These are phyloP conservation scores for Matsumurasca onukii DNA, from an alignment of 1,140 invertebrate genomes.

Conservation along the genomic window DNA sequence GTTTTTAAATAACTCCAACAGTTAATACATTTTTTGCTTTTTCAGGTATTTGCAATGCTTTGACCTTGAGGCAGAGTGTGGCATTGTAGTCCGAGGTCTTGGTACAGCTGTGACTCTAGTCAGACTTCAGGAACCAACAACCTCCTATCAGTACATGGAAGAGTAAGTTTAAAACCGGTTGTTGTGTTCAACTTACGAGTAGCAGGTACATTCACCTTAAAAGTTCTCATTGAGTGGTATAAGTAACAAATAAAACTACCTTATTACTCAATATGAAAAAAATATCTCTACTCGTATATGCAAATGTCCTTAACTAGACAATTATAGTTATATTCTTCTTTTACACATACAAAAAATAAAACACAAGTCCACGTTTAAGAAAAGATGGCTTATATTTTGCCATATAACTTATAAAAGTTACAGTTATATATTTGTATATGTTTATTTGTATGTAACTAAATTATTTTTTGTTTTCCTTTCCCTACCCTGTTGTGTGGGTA, in stretches of 20 bases:
- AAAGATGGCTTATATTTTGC: no score
- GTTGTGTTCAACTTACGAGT: no score
- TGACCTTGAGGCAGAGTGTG: constrained; percentile 95
- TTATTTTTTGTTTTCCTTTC: constrained; percentile 3
- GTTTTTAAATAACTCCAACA: constrained; percentile 30
- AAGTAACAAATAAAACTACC: no score
- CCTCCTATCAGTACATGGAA: constrained; percentile 53
- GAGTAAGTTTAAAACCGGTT: constrained; percentile 59
- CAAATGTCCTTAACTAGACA: no score
- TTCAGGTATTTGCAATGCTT: constrained; percentile 88
- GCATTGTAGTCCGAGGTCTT: constrained; percentile 89
- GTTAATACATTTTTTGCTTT: constrained; percentile 35
- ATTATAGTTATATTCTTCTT: no score
- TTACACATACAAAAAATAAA: no score
- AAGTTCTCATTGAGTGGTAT: not conserved
- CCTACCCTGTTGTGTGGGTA: not conserved
- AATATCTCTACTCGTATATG: no score
- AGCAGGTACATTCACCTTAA: not conserved
- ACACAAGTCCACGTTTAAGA: not conserved
- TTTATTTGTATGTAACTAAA: not conserved
- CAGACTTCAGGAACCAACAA: constrained; percentile 53
- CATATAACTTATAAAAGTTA: not conserved
- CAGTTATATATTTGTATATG: not conserved
- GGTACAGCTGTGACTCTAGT: constrained; percentile 84
- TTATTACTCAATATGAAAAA: no score